These are phyloP conservation scores for Lepus americanus DNA, from an alignment of 2,113 vertebrate species.

Conservation along the genomic window DNA sequence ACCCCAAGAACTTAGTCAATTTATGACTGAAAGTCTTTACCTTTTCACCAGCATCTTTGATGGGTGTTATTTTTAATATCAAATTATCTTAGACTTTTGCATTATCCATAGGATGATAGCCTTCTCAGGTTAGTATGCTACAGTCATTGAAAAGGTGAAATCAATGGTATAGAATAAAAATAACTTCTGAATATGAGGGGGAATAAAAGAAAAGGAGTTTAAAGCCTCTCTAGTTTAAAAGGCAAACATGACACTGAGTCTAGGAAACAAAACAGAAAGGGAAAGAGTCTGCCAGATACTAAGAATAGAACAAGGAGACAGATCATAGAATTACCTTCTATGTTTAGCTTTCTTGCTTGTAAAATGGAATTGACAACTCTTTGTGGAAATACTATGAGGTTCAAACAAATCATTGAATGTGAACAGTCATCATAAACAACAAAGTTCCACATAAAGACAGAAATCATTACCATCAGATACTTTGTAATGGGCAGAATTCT, in stretches of 20 bases:
- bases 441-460: not conserved
- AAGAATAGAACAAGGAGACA: not conserved
- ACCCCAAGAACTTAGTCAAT: not conserved
- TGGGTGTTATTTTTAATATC: slow-evolving; percentile 9
- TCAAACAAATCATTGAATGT: slow-evolving; percentile 7
- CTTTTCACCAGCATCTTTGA: not conserved
- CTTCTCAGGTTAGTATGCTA: not conserved
- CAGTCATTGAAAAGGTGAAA: not conserved
- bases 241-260: not conserved
- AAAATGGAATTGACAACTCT: not conserved
- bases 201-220: not conserved
- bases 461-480: not conserved
- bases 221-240: not conserved
- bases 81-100: not conserved
- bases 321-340: not conserved
- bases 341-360: not conserved
- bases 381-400: not conserved
- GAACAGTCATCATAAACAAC: not conserved
- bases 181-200: not conserved
- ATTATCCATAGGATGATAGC: not conserved
- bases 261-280: not conserved
- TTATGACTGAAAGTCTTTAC: not conserved
- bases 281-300: not conserved
- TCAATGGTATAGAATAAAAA: slow-evolving; percentile 33
- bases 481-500: slow-evolving; percentile 26